A percentile compares a stretch with the other conserved stretches of the same genome.
phyloP scores from a whole-genome alignment of 2,888 invertebrate genomes.

The Masnerella sp. region DNA sequence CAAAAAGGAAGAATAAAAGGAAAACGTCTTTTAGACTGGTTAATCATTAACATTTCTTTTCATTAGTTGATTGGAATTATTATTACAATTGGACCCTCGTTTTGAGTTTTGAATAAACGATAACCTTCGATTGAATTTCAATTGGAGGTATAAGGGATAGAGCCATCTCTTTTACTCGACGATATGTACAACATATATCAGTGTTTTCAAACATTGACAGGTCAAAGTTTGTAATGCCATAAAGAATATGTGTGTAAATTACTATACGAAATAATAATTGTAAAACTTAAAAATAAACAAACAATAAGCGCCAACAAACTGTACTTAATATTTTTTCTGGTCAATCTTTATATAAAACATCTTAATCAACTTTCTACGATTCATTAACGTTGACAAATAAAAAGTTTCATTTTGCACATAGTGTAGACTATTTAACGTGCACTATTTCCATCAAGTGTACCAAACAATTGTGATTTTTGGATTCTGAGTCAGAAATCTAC shows the following conservation, averaged over 20 bases:
- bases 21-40: no score
- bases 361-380: neutral
- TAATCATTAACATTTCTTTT: no score
- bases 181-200: constrained; percentile 68
- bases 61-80: neutral
- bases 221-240: constrained; percentile 57
- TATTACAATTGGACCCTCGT: constrained; percentile 3
- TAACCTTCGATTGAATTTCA: constrained; percentile 2
- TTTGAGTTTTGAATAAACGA: neutral
- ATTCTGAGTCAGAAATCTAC: constrained; percentile 24
- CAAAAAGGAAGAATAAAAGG: neutral
- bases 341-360: neutral
- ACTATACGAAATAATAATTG: neutral
- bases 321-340: neutral
- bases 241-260: constrained; percentile 13
- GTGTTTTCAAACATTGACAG: constrained; percentile 73
- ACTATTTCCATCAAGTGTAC: constrained; percentile 48
- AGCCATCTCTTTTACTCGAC: constrained; percentile 66
- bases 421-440: constrained; percentile 48
- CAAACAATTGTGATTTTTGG: constrained; percentile 25
- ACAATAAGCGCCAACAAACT: neutral
- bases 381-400: constrained; percentile 4
- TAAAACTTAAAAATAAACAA: neutral
- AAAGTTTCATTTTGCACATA: constrained; percentile 22
- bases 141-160: constrained; percentile 65